Base-by-base conservation (phyloP, 1,140 invertebrate genomes). In the Schlechtendalia chinensis region DNA sequence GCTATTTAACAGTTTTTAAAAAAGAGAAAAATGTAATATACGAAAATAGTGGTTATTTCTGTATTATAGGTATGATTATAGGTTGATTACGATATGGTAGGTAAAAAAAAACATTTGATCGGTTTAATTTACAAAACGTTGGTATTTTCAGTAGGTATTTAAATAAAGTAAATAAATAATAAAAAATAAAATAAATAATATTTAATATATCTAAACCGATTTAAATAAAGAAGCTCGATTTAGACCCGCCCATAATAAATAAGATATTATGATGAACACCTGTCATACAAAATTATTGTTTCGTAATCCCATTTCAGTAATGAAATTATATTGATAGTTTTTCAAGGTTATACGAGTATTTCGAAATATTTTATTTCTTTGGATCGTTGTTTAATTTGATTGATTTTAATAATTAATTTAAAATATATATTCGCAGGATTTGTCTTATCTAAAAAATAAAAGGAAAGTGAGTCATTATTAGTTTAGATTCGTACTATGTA, bases 381-480 rank as follows among this genome's bases (percentile, higher is more conserved):
- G 22, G 19, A 39, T 39, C 32, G 32, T 59, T 61, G n/a, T 77
- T 56, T n/a, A 24, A 50, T 5, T 17, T 4, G 8, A 69, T 19
- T 47, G 16, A 50, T 54, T 69, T 69, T 53, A 69, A 50, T 79
- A 27, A 79, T 61, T 79, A 27, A 63, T 8, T 61, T 45, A 45
- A 59, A 77, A 77, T 2, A 10, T 1, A 71, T 71, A 71, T 50
- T 69, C 22, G 22, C 3, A 53, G 4, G 5, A 19, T 45, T 19
- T 22, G 22, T 79, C 32, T 45, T 59, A 45, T 45, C 56, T 22
- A 0, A 17, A 72, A 50, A 50, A 77, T 29, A 11, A 75, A 59
- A 63, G 61, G 75, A 79, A 79, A 79, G 58, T 50, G 12, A 59
- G 29, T 59, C n/a, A 77, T 59, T 45, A 77, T 77, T 39, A 59